Evolutionary conservation across 2,888 invertebrate species (phyloP).

Genomic region (Onthophagus sagittarius): DNA sequence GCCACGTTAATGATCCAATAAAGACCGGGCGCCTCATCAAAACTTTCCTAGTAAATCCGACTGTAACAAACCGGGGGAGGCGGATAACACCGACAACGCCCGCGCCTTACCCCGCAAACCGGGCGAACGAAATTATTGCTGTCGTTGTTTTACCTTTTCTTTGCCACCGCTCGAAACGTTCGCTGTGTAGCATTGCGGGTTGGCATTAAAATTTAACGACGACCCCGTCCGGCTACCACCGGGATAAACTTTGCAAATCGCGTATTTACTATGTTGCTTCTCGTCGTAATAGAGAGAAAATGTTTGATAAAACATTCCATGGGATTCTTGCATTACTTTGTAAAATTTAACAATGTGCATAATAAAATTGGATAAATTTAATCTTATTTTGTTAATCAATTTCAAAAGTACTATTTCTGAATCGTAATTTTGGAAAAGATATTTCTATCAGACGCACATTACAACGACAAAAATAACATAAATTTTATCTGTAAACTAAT

Average conservation of each 20-base stretch:
- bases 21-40: constrained; percentile 21
- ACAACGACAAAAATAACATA: no score
- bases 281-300: neutral
- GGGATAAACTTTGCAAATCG: neutral
- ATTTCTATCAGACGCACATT: no score
- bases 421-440: no score
- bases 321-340: no score
- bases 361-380: no score
- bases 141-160: neutral
- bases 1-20: constrained; percentile 19
- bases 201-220: neutral
- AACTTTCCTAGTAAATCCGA: constrained; percentile 22
- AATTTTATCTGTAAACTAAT: no score
- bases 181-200: neutral
- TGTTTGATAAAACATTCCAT: no score
- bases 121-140: neutral
- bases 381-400: no score
- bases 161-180: neutral
- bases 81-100: neutral
- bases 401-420: no score
- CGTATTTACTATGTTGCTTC: neutral
- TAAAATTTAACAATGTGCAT: no score
- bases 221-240: neutral
- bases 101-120: neutral
- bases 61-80: neutral